Evolutionary conservation across 2,113 vertebrate genomes (phyloP).

Genomic region (Carassius carassius): DNA sequence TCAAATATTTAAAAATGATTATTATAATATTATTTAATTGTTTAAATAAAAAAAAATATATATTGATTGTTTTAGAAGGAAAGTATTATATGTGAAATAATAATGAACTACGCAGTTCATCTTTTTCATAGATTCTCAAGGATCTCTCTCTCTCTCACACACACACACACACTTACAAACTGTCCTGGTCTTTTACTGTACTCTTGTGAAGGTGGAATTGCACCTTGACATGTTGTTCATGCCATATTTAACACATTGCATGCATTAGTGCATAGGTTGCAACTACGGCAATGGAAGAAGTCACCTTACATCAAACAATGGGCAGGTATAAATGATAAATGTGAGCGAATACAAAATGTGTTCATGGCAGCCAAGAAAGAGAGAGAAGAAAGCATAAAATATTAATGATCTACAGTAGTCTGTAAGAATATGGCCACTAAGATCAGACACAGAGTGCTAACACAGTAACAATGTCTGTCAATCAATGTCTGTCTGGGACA

Average conservation of each 20-base stretch:
- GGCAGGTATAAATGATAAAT: conserved; percentile 29
- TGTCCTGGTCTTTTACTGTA: not conserved
- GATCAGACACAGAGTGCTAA: conserved; percentile 22
- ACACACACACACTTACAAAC: not conserved
- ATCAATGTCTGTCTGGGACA: conserved; percentile 18
- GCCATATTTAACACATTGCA: not conserved
- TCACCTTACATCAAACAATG: not conserved
- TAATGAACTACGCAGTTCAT: not conserved
- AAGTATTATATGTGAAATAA: not conserved
- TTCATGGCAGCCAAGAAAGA: not conserved
- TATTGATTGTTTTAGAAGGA: not conserved
- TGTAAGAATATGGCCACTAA: conserved; percentile 7
- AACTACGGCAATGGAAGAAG: not conserved
- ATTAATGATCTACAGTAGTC: conserved; percentile 26
- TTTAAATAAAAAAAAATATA: too few species aligned
- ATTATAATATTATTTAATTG: too few species aligned
- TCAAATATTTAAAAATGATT: too few species aligned
- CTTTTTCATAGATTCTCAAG: not conserved
- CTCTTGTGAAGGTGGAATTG: conserved; percentile 1
- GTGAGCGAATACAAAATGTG: conserved; percentile 24
- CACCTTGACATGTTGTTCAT: not conserved
- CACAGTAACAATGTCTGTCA: conserved; percentile 33
- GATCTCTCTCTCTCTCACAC: not conserved
- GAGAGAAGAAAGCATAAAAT: conserved; percentile 21
- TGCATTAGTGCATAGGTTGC: not conserved